A percentile compares a stretch with the other conserved stretches of the same genome.
These are phyloP conservation scores for Pseudopipra pipra DNA, from an alignment of 2,113 vertebrate species.

Conservation along the genomic window DNA sequence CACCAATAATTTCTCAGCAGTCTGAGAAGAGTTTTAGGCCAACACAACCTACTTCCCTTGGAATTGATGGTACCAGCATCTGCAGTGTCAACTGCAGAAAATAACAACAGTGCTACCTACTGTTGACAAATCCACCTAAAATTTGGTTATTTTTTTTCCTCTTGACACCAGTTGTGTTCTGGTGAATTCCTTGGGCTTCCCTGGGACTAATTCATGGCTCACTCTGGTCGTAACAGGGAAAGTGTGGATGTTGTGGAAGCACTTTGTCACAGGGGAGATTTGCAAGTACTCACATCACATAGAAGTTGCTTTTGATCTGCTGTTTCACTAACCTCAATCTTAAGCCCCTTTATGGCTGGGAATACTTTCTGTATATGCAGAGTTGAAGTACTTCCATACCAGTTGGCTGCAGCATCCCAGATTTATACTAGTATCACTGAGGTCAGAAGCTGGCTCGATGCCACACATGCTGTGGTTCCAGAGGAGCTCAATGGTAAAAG, in stretches of 20 bases:
- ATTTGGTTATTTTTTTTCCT: neutral
- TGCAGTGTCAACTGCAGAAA: neutral
- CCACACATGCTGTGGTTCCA: neutral
- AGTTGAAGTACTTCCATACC: neutral
- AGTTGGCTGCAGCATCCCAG: neutral
- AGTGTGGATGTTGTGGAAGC: neutral
- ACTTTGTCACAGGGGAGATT: neutral
- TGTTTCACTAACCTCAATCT: neutral
- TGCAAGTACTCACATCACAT: accelerated
- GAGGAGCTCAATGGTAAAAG: neutral
- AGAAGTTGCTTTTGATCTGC: neutral
- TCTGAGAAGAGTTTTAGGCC: neutral
- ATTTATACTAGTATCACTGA: neutral
- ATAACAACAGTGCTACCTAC: neutral
- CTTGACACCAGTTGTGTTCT: neutral
- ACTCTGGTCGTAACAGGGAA: neutral
- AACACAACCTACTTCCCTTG: neutral
- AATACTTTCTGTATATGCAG: neutral
- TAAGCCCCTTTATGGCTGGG: neutral
- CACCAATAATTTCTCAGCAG: neutral
- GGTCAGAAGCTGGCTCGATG: neutral
- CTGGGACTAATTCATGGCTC: neutral
- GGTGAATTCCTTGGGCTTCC: neutral
- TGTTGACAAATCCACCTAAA: neutral
- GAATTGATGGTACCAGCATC: neutral